phyloP scores from a whole-genome alignment of 1,140 invertebrate species.

The Cecropterus lyciades region DNA sequence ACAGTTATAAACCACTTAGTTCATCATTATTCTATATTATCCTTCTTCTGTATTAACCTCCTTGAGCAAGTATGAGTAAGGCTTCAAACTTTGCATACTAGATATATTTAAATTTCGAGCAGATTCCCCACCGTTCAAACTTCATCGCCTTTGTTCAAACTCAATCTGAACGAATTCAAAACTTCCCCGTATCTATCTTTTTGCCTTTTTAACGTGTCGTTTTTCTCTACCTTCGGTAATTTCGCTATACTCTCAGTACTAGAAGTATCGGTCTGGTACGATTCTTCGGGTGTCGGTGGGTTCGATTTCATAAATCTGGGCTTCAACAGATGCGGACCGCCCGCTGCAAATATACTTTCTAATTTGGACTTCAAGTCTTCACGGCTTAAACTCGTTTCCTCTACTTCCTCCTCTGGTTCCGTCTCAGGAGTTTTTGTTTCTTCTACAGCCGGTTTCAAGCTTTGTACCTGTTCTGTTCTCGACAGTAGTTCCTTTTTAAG shows the following conservation, averaged over 20 bases:
- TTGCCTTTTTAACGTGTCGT: constrained; percentile 71
- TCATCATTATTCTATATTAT: background rate
- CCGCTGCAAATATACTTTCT: constrained; percentile 68
- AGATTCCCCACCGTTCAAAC: constrained; percentile 49
- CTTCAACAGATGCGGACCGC: constrained; percentile 62
- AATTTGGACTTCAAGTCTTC: constrained; percentile 71
- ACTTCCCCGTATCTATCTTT: constrained; percentile 72
- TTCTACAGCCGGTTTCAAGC: constrained; percentile 49
- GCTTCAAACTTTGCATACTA: background rate
- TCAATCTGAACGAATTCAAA: constrained; percentile 70
- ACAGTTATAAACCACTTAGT: constrained; percentile 25
- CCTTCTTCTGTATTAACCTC: too few species aligned
- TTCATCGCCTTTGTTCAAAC: constrained; percentile 65
- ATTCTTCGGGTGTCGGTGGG: constrained; percentile 69
- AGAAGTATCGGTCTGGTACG: constrained; percentile 63
- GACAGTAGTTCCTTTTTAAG: constrained; percentile 67
- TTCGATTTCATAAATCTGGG: constrained; percentile 69
- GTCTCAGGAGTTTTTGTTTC: constrained; percentile 40
- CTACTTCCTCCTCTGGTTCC: constrained; percentile 49
- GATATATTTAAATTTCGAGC: too few species aligned
- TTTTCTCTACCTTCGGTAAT: constrained; percentile 67
- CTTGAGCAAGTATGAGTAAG: constrained; percentile 5
- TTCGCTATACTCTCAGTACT: constrained; percentile 68
- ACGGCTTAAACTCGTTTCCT: constrained; percentile 62
- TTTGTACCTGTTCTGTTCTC: constrained; percentile 46